A percentile compares a stretch with the other conserved stretches of the same genome.
phyloP scores from a whole-genome alignment of 2,888 invertebrate species.

The Phasia obesa region DNA sequence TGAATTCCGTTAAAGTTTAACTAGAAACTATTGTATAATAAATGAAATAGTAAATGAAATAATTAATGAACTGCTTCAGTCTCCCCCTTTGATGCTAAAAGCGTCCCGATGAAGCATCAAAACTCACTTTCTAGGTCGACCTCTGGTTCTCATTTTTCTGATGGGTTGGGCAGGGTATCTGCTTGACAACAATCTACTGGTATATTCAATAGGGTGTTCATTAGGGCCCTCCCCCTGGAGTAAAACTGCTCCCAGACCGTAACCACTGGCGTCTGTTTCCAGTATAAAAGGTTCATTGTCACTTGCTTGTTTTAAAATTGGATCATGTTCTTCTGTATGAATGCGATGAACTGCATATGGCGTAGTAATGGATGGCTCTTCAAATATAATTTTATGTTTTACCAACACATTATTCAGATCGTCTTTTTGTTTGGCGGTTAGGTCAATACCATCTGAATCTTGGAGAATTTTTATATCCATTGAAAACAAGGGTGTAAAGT shows the following conservation, averaged over 20 bases:
- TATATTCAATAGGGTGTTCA: constrained; percentile 73
- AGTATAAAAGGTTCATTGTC: constrained; percentile 59
- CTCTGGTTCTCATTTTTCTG: constrained; percentile 23
- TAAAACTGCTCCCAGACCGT: constrained; percentile 72
- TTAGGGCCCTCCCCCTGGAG: constrained; percentile 69
- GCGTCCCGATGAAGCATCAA: constrained; percentile 23
- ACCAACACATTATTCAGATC: no score
- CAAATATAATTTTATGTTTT: no score
- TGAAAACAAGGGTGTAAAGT: no score
- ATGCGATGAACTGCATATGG: constrained; percentile 57
- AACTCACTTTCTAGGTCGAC: constrained; percentile 26
- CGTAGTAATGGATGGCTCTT: no score
- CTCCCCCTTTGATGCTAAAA: no score
- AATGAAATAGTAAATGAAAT: no score
- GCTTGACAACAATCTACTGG: constrained; percentile 72
- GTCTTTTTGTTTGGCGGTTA: no score
- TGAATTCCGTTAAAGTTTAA: neutral
- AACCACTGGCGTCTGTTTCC: constrained; percentile 71
- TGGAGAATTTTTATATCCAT: no score
- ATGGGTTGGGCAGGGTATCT: constrained; percentile 4
- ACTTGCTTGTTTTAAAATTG: constrained; percentile 64
- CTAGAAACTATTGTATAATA: no score
- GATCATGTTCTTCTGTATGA: constrained; percentile 39
- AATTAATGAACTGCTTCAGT: no score
- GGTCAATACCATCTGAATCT: no score